Percentiles rank a stretch among this genome's conserved stretches.
These are phyloP conservation scores for Merops nubicus DNA, from an alignment of 2,113 vertebrate species.

Conservation along the genomic window DNA sequence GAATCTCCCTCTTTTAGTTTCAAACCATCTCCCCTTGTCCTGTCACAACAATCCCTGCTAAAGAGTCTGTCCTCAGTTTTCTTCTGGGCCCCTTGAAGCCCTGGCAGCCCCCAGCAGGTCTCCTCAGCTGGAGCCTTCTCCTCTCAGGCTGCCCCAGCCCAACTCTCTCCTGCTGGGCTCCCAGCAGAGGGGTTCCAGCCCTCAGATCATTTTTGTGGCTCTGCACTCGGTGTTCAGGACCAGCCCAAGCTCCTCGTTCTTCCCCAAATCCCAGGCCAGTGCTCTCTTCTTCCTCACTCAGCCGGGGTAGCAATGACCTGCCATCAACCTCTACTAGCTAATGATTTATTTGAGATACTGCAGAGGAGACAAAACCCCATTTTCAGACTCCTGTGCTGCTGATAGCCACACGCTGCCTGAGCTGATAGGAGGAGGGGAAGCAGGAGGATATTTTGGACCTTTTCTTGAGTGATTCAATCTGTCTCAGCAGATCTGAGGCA, in stretches of 20 bases:
- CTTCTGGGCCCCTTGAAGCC: neutral
- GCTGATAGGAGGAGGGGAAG: neutral
- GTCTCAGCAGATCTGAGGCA: neutral
- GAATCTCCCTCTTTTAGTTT: neutral
- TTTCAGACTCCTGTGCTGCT: neutral
- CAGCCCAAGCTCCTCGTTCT: rapidly evolving
- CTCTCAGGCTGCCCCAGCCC: neutral
- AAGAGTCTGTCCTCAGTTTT: neutral
- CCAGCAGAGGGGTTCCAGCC: neutral
- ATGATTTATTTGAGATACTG: neutral
- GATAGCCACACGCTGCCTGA: neutral
- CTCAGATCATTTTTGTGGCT: neutral
- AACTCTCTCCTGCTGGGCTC: neutral
- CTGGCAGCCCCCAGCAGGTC: too few species aligned
- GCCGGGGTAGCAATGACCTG: neutral
- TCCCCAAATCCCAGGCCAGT: rapidly evolving
- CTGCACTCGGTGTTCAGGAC: neutral
- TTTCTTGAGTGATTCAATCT: neutral
- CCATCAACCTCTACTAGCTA: neutral
- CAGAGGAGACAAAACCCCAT: neutral
- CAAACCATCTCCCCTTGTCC: neutral
- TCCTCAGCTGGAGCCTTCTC: too few species aligned
- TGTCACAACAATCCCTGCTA: neutral
- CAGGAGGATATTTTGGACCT: neutral
- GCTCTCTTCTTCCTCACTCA: rapidly evolving